These are phyloP conservation scores for Ommatoiulus sabulosus DNA, from an alignment of 2,888 invertebrate species.

Conservation along the genomic window DNA sequence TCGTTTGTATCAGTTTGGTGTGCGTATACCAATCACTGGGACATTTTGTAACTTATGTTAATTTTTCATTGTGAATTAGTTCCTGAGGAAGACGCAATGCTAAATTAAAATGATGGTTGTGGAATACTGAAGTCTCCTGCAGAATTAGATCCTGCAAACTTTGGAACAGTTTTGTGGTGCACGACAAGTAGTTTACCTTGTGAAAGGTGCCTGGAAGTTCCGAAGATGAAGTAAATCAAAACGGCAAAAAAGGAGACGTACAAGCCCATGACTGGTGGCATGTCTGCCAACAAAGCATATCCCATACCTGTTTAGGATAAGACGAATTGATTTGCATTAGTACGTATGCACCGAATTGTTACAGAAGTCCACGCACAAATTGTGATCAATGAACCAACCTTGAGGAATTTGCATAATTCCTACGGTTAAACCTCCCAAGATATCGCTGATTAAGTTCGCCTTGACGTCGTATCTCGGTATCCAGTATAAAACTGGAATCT, in stretches of 20 bases:
- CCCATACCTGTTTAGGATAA: conserved; percentile 68
- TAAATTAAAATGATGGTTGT: too few relatives aligned
- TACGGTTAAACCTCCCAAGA: conserved; percentile 58
- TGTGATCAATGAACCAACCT: conserved; percentile 49
- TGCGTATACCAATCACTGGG: too few relatives aligned
- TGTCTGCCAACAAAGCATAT: conserved; percentile 70
- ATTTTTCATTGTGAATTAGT: too few relatives aligned
- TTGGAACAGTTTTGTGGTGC: not conserved
- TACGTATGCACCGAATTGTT: not conserved
- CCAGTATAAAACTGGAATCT: conserved; percentile 58
- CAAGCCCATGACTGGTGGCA: conserved; percentile 71
- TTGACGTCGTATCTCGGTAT: conserved; percentile 56
- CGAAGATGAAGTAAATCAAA: conserved; percentile 86
- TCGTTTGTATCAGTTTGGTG: too few relatives aligned
- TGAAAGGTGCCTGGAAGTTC: conserved; percentile 89
- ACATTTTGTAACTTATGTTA: too few relatives aligned
- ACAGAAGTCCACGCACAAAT: not conserved
- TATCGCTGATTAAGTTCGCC: conserved; percentile 53
- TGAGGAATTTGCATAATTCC: conserved; percentile 60
- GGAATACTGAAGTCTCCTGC: too few relatives aligned
- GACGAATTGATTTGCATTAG: not conserved
- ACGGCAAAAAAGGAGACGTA: conserved; percentile 96
- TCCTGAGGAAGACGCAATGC: too few relatives aligned
- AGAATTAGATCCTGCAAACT: too few relatives aligned
- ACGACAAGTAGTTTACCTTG: conserved; percentile 74